Evolutionary conservation across 2,888 invertebrate genomes (phyloP), one percentile per base, ranked within the genome.

Genomic region (Empis stercorea): DNA sequence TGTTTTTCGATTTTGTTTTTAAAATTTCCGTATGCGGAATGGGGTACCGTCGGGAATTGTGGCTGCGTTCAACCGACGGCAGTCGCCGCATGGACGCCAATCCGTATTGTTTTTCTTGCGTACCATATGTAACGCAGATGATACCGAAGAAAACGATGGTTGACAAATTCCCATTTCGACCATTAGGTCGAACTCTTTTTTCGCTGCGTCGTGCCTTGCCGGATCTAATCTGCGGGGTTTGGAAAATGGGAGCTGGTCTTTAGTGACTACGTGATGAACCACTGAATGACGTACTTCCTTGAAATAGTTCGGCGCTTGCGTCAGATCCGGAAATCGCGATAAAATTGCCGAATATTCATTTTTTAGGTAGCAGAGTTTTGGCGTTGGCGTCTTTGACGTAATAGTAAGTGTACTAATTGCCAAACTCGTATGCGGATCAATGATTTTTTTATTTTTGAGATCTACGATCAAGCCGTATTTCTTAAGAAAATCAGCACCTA

Each of bases 171-270:
- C 45, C 5, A 45, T 6, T 14, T 45, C 20, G 10, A 44, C 15
- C 48, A 42, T 48, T 20, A 43, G 44, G 13, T 44, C 41, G 30
- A 48, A 48, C 34, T 48, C 45, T 30, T 13, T 43, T 2, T 27
- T n/a, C 3, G 48, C 42, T 30, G 38, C 30, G 5, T 30, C 41
- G 14, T 42, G 43, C n/a, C 30, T 23, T 9, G 30, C 23, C 6
- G 42, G 16, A 30, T 48, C 34, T 14, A 48, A 23, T 15, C 43
- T n/a, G 3, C 43, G 27, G 14, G 45, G 40, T 14, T 20, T 30
- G 11, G 41, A 23, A 14, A 45, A 42, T 2, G 48, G 44, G 4
- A 48, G 44, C 7, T 32, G 41, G 5, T 38, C 44, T 32, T 39
- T 44, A 6, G 41, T 47, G n/a, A 39, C n/a, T 10, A 41, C 41